Evolutionary conservation across 2,113 vertebrate species (phyloP).

Genomic region (Oreochromis aureus): DNA sequence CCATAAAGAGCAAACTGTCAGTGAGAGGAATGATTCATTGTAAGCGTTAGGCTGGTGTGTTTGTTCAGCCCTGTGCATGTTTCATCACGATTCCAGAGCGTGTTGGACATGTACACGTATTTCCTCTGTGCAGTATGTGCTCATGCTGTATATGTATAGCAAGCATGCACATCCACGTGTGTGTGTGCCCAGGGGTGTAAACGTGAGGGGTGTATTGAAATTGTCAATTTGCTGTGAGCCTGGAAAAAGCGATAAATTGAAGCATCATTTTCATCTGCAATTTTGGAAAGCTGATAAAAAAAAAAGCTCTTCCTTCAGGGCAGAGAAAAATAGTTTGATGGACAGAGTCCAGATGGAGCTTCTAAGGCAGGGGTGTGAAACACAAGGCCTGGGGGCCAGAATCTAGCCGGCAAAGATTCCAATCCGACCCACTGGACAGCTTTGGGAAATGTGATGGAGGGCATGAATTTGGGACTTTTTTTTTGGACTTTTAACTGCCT

Average conservation of each 20-base stretch:
- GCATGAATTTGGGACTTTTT: neutral
- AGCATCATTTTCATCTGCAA: neutral
- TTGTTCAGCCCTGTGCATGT: neutral
- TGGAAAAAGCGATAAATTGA: neutral
- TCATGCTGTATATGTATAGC: neutral
- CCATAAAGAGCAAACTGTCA: neutral
- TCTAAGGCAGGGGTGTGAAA: neutral
- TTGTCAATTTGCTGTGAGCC: neutral
- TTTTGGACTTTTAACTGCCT: neutral
- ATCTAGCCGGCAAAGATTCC: neutral
- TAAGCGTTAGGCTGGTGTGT: neutral
- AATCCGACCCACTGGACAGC: neutral
- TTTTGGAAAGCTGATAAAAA: neutral
- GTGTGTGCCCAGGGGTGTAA: neutral
- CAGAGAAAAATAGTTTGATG: neutral
- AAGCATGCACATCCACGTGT: neutral
- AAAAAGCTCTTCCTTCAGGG: neutral
- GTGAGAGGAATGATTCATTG: neutral
- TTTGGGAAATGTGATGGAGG: neutral
- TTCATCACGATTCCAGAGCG: neutral
- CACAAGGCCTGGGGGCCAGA: neutral
- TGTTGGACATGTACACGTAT: neutral
- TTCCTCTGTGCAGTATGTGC: neutral
- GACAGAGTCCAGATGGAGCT: neutral
- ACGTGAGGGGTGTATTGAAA: neutral